phyloP scores from a whole-genome alignment of 2,888 invertebrate genomes.

The Abrostola tripartita region DNA sequence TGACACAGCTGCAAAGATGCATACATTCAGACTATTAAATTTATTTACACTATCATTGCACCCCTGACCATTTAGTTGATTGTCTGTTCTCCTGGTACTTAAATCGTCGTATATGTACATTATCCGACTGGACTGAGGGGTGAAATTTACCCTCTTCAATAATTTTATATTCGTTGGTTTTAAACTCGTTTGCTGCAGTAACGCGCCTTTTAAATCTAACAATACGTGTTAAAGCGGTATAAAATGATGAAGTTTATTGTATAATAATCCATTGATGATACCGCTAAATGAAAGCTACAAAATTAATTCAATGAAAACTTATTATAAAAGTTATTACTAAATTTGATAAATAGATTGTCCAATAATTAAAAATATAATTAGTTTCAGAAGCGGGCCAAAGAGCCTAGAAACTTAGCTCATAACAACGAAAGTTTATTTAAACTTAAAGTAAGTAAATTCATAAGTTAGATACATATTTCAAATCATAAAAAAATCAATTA shows the following conservation, averaged over 20 bases:
- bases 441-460: too few species aligned
- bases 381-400: too few species aligned
- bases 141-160: slow-evolving; percentile 64
- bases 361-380: too few species aligned
- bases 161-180: slow-evolving; percentile 62
- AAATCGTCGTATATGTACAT: slow-evolving; percentile 70
- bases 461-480: background rate
- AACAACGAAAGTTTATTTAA: too few species aligned
- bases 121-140: slow-evolving; percentile 69
- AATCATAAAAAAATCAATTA: slow-evolving; percentile 35
- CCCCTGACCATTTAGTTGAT: slow-evolving; percentile 50
- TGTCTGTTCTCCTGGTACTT: slow-evolving; percentile 67
- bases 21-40: slow-evolving; percentile 53
- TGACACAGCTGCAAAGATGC: slow-evolving; percentile 1
- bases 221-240: slow-evolving; percentile 27
- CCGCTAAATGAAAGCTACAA: too few species aligned
- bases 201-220: slow-evolving; percentile 59
- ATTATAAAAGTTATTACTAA: too few species aligned
- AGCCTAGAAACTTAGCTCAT: too few species aligned
- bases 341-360: too few species aligned
- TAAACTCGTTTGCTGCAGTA: slow-evolving; percentile 53
- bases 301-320: too few species aligned
- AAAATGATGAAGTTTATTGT: too few species aligned
- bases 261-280: too few species aligned
- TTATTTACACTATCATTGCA: slow-evolving; percentile 60